phyloP scores from a whole-genome alignment of 2,888 invertebrate species.

The Crioceris asparagi region DNA sequence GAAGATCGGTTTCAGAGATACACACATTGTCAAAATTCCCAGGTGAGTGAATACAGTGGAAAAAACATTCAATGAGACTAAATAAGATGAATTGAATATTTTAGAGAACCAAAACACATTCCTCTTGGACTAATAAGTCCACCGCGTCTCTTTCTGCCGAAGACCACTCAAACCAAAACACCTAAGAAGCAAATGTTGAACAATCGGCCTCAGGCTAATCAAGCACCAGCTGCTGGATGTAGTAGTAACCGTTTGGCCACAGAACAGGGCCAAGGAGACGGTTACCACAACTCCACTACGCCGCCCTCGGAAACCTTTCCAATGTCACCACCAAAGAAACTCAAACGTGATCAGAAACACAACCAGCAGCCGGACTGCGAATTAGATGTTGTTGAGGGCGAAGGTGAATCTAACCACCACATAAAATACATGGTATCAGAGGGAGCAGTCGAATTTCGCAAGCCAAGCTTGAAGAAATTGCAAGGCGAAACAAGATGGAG shows the following conservation, averaged over 20 bases:
- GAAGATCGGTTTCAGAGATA: constrained; percentile 32
- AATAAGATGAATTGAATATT: constrained; percentile 2
- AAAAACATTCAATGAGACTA: background rate
- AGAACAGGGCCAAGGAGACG: constrained; percentile 28
- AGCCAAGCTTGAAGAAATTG: constrained; percentile 30
- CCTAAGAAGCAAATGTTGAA: constrained; percentile 22
- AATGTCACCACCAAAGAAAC: constrained; percentile 30
- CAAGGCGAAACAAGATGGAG: constrained; percentile 47
- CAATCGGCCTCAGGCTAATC: no score
- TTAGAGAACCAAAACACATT: constrained; percentile 16
- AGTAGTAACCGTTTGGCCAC: no score
- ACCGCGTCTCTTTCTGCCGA: constrained; percentile 18
- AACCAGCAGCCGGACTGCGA: constrained; percentile 17
- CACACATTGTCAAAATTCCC: constrained; percentile 28
- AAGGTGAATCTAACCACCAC: constrained; percentile 13
- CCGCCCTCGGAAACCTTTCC: constrained; percentile 14
- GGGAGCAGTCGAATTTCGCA: constrained; percentile 32
- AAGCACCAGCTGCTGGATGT: constrained; percentile 20
- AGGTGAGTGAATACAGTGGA: constrained; percentile 20
- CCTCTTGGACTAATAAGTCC: constrained; percentile 21
- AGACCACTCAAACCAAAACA: constrained; percentile 21
- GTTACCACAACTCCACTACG: constrained; percentile 23
- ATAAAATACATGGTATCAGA: constrained; percentile 27
- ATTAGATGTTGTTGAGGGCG: constrained; percentile 23
- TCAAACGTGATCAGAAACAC: constrained; percentile 20